Conservation (phyloP, 2,113 vertebrate genomes). For the Gulo gulo region DNA sequence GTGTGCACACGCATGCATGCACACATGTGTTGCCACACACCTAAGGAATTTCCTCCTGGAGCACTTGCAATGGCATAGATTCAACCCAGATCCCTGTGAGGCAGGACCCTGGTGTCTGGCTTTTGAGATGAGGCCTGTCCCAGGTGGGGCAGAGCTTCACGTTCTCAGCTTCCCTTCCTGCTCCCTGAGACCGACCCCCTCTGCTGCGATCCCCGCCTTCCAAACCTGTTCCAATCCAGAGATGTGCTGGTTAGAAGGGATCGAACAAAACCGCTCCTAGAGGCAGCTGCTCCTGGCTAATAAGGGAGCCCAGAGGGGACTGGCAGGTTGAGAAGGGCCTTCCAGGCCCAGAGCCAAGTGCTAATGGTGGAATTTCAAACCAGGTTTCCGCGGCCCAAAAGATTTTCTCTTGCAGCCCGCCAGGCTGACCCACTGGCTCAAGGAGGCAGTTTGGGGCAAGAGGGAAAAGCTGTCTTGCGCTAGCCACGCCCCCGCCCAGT, state of each 20-base stretch:
- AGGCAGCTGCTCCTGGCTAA: conserved; percentile 30
- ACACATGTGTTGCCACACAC: not conserved
- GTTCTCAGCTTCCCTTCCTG: not conserved
- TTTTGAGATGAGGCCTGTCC: not conserved
- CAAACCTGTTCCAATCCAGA: not conserved
- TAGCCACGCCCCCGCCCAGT: not conserved
- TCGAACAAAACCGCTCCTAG: not conserved
- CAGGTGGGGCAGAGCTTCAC: not conserved
- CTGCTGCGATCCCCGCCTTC: not conserved
- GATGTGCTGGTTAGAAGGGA: not conserved
- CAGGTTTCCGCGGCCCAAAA: conserved; percentile 27
- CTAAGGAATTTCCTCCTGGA: not conserved
- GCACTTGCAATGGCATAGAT: not conserved
- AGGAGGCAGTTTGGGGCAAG: not conserved
- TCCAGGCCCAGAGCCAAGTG: conserved; percentile 41
- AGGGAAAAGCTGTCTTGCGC: not conserved
- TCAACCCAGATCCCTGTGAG: not conserved
- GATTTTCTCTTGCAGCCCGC: not conserved
- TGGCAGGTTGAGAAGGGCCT: conserved; percentile 28
- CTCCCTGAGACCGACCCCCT: not conserved
- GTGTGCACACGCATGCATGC: no score
- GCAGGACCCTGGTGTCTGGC: not conserved
- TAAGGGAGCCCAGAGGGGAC: not conserved
- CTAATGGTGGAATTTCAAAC: conserved; percentile 44
- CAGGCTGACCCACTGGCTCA: not conserved